Conservation (phyloP, 30 jellyfish, hydroid and myxozoan genomes). For the Phacellophora camtschatica region DNA sequence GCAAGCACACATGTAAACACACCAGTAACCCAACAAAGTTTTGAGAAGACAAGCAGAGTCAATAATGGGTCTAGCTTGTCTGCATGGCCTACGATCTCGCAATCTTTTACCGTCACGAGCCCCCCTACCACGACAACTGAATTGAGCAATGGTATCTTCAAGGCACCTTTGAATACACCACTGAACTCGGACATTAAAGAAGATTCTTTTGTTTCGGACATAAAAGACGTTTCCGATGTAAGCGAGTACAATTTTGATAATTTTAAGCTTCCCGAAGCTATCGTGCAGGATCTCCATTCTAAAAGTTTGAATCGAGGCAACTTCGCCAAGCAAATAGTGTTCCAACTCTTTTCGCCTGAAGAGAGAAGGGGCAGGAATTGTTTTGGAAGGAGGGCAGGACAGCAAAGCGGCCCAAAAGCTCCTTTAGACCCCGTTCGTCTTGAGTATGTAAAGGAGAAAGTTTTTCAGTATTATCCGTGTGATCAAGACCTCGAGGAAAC, state of each 20-base stretch:
- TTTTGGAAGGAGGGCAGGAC: conserved; percentile 86
- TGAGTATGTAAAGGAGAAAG: conserved; percentile 61
- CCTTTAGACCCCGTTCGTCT: conserved; percentile 77
- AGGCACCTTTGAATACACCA: neutral
- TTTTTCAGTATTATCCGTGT: conserved; percentile 80
- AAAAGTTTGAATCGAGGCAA: conserved; percentile 91
- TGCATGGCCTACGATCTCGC: neutral
- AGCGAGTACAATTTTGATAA: neutral
- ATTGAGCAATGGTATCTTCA: neutral
- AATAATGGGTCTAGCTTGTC: neutral
- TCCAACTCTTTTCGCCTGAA: conserved; percentile 58
- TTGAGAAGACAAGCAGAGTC: neutral
- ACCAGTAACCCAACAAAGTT: neutral
- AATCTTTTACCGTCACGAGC: neutral
- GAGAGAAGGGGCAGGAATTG: conserved; percentile 88
- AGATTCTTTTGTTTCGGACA: neutral
- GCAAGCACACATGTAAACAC: neutral
- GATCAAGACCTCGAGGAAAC: conserved; percentile 70
- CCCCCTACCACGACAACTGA: neutral
- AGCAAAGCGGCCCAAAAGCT: conserved; percentile 75
- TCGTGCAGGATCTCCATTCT: conserved; percentile 45
- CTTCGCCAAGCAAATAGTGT: conserved; percentile 87
- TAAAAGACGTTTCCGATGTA: neutral
- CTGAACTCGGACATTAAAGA: neutral
- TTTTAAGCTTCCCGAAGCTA: conserved; percentile 30